Conservation (phyloP, 2,113 vertebrate species). For the Recurvirostra avosetta region DNA sequence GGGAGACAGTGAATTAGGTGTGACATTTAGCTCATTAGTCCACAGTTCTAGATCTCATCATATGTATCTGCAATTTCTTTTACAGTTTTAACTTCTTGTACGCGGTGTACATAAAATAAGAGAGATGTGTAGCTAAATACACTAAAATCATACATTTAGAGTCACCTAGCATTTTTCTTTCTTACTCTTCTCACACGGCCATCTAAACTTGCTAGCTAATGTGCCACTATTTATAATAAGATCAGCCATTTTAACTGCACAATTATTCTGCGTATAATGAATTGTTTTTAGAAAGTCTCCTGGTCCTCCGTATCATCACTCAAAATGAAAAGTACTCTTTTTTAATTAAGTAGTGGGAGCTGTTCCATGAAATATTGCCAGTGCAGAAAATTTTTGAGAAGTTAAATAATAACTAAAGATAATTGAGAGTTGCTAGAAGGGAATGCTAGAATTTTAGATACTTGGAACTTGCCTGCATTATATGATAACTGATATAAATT, state of each 20-base stretch:
- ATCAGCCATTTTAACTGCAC: not conserved
- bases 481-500: constrained; percentile 10
- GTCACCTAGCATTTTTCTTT: not conserved
- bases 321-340: constrained; percentile 43
- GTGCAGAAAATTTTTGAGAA: not conserved
- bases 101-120: not conserved
- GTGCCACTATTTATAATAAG: not conserved
- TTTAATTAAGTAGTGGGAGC: constrained; percentile 63
- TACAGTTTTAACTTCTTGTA: not conserved
- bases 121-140: not conserved
- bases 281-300: constrained; percentile 48
- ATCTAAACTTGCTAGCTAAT: not conserved
- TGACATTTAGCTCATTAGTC: not conserved
- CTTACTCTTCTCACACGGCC: not conserved
- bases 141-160: not conserved
- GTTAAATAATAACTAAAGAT: constrained; percentile 39
- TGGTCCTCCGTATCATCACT: constrained; percentile 19
- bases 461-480: constrained; percentile 26
- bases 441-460: constrained; percentile 46
- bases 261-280: not conserved
- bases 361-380: constrained; percentile 43
- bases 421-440: constrained; percentile 30
- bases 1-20: not conserved
- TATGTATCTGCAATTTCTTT: not conserved
- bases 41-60: not conserved